phyloP scores from a whole-genome alignment of 2,888 invertebrate species.

The Eretmocerus hayati region DNA sequence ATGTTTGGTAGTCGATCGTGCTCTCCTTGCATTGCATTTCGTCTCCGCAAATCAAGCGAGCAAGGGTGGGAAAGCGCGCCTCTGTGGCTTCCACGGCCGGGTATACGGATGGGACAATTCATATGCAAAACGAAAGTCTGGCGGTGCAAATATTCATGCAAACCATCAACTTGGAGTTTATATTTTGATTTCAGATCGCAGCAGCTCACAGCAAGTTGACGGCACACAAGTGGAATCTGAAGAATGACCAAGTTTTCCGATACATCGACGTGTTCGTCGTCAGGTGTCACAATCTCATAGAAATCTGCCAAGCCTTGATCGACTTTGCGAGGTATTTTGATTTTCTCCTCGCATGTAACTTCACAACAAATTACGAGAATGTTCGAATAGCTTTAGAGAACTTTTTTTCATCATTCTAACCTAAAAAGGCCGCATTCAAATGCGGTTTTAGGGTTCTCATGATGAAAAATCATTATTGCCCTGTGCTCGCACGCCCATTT shows the following conservation, averaged over 20 bases:
- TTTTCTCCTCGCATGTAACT: too few relatives aligned
- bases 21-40: slow-evolving; percentile 5
- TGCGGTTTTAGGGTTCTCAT: too few relatives aligned
- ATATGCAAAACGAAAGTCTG: slow-evolving; percentile 21
- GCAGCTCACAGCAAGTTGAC: slow-evolving; percentile 54
- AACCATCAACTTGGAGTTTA: slow-evolving; percentile 17
- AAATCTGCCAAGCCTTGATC: slow-evolving; percentile 83
- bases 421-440: too few relatives aligned
- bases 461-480: too few relatives aligned
- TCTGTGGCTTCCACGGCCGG: too few relatives aligned
- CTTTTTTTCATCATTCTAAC: too few relatives aligned
- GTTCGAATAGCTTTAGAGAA: too few relatives aligned
- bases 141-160: slow-evolving; percentile 22
- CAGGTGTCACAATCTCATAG: slow-evolving; percentile 76
- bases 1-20: slow-evolving; percentile 24
- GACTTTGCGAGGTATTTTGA: slow-evolving; percentile 77
- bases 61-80: not conserved
- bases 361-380: too few relatives aligned
- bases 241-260: slow-evolving; percentile 75
- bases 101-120: slow-evolving; percentile 11
- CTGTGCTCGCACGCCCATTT: too few relatives aligned
- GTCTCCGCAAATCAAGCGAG: slow-evolving; percentile 12
- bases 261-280: slow-evolving; percentile 81
- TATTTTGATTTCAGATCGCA: slow-evolving; percentile 48
- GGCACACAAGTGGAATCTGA: slow-evolving; percentile 63